Evolutionary conservation across 2,888 invertebrate genomes (phyloP).

Genomic region (Scaptomyza cyrtandrae): DNA sequence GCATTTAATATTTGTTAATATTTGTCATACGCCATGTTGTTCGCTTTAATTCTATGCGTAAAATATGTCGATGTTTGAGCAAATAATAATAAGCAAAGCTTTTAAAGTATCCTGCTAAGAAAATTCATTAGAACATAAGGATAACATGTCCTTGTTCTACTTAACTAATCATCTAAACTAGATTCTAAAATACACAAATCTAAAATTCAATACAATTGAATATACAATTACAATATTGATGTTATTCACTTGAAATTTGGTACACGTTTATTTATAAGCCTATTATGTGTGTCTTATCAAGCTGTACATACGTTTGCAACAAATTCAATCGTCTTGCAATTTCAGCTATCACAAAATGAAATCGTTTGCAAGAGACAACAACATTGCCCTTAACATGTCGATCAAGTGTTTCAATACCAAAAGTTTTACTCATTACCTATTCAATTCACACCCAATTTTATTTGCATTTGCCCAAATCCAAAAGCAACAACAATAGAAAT

Average conservation of each 20-base stretch:
- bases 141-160: neutral
- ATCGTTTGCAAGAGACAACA: too few relatives aligned
- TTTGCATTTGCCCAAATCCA: constrained; percentile 26
- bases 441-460: constrained; percentile 44
- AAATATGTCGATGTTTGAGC: too few relatives aligned
- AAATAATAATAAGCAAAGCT: too few relatives aligned
- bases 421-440: constrained; percentile 39
- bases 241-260: neutral
- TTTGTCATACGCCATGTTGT: constrained; percentile 1
- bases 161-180: neutral
- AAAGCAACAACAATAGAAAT: constrained; percentile 9
- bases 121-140: neutral
- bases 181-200: neutral
- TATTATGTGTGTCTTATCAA: constrained; percentile 7
- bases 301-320: neutral
- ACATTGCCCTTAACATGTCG: constrained; percentile 14
- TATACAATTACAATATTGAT: neutral
- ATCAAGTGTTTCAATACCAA: constrained; percentile 9
- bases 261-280: neutral
- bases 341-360: constrained; percentile 20
- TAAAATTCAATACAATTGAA: neutral
- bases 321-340: constrained; percentile 24
- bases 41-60: too few relatives aligned
- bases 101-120: too few relatives aligned
- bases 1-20: neutral